A percentile compares a stretch with the other conserved stretches of the same genome.
phyloP scores from a whole-genome alignment of 2,797 vertebrate genomes.

The Delichon dasypus region DNA sequence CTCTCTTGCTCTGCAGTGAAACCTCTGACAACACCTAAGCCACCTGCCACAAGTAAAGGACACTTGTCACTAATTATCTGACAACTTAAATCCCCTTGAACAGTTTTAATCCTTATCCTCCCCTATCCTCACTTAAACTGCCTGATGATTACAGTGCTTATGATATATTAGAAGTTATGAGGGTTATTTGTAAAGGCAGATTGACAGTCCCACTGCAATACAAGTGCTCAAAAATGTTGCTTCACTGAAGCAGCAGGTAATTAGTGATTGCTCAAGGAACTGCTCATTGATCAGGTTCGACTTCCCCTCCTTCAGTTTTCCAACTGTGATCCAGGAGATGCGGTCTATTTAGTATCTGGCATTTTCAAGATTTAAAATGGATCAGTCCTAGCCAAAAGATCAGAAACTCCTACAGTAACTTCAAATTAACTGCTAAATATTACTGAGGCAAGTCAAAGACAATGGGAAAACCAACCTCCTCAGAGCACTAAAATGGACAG shows the following conservation, averaged over 20 bases:
- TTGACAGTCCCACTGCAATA: neutral
- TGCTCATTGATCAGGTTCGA: neutral
- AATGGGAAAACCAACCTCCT: neutral
- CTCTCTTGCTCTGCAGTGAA: neutral
- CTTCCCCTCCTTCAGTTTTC: neutral
- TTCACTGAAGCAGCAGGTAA: neutral
- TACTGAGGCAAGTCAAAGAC: neutral
- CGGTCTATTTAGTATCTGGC: accelerated
- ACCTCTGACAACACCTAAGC: neutral
- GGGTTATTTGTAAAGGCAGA: neutral
- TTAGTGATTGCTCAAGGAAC: neutral
- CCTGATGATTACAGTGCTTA: neutral
- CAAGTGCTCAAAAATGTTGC: neutral
- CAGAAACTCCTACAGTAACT: neutral
- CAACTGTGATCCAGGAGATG: neutral
- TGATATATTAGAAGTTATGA: neutral
- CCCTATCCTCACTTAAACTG: conserved; percentile 8
- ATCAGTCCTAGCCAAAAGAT: neutral
- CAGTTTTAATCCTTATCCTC: neutral
- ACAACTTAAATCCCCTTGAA: neutral
- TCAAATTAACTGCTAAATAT: neutral
- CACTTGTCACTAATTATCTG: conserved; percentile 21
- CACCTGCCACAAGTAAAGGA: conserved; percentile 19
- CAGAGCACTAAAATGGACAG: neutral
- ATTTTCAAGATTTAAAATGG: neutral